Evolutionary conservation across 2,888 invertebrate genomes (phyloP), one percentile per base, ranked within the genome.

Genomic region (Panzeria rudis): DNA sequence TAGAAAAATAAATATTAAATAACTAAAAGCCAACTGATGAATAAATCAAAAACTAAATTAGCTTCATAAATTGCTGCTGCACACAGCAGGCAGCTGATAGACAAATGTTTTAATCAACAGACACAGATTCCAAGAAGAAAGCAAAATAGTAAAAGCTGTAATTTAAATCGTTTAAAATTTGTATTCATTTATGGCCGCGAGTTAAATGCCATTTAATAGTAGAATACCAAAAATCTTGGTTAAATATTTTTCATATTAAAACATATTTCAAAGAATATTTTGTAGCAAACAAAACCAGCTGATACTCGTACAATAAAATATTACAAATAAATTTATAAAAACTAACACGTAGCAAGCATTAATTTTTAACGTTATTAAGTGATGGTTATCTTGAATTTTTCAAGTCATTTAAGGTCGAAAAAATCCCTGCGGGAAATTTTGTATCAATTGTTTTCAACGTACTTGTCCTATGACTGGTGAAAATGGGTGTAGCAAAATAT

Each of bases 121-220:
- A 52, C 52, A 20, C 68, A 35, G 23, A 13, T 17, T 68, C n/a
- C 17, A 35, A 4, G 44, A 25, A 15, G 0, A 25, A 11, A 44
- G 1, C 23, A 6, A 2, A 54, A 38, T 23, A 13, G 29, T 17
- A 56, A 64, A 20, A 47, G 7, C 13, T 25, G 15, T 17, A 68
- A 11, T 73, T 59, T 29, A 66, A 66, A 66, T 38, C 38, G 50
- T 64, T 66, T 56, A 44, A 56, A 56, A 72, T 72, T 64, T 66
- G 25, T 62, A 25, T 44, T 23, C 5, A 11, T 23, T 56, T 15
- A 62, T 11, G 44, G 25, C 72, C 35, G 54, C 32, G 13, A 64
- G 54, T 44, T 44, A 64, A 76, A 20, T n/a, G 32, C 2, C n/a
- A 2, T 1, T 0, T 35, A 17, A 7, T 35, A 20, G 25, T 17